Evolutionary conservation across 2,113 vertebrate genomes (phyloP).

Genomic region (Callipepla californica): DNA sequence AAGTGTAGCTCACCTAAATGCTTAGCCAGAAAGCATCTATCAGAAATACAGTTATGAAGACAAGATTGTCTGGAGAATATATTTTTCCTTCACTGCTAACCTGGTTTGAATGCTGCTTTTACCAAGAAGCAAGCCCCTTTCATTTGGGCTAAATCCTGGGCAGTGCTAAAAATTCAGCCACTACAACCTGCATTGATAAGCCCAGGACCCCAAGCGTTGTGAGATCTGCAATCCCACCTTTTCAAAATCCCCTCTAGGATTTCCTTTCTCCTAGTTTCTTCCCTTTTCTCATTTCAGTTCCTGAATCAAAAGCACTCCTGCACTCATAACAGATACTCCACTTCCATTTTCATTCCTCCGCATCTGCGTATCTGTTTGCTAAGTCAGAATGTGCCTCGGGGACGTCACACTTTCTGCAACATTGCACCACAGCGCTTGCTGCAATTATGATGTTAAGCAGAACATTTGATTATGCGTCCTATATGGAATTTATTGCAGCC

Average conservation of each 20-base stretch:
- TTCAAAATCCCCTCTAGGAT: not conserved
- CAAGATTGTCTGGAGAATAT: not conserved
- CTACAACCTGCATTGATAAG: not conserved
- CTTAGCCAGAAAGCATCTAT: not conserved
- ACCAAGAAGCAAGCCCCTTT: not conserved
- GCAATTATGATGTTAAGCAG: constrained; percentile 38
- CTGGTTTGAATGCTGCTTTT: not conserved
- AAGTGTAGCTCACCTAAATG: not conserved
- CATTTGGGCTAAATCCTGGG: not conserved
- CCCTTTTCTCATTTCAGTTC: not conserved
- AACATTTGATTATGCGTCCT: constrained; percentile 9
- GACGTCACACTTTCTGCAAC: not conserved
- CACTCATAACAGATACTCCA: not conserved
- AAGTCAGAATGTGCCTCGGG: not conserved
- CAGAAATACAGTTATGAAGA: not conserved
- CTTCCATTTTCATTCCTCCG: not conserved
- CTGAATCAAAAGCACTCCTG: not conserved
- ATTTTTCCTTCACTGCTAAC: not conserved
- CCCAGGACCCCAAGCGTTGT: not conserved
- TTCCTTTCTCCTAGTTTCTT: not conserved
- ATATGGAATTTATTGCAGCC: constrained; percentile 18
- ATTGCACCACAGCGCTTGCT: not conserved
- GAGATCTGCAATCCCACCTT: not conserved
- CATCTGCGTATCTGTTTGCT: not conserved
- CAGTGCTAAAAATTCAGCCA: not conserved